A percentile compares a stretch with the other conserved stretches of the same genome.
phyloP scores from a whole-genome alignment of 2,113 vertebrate genomes.

The Cryptomyrus ogoouensis region DNA sequence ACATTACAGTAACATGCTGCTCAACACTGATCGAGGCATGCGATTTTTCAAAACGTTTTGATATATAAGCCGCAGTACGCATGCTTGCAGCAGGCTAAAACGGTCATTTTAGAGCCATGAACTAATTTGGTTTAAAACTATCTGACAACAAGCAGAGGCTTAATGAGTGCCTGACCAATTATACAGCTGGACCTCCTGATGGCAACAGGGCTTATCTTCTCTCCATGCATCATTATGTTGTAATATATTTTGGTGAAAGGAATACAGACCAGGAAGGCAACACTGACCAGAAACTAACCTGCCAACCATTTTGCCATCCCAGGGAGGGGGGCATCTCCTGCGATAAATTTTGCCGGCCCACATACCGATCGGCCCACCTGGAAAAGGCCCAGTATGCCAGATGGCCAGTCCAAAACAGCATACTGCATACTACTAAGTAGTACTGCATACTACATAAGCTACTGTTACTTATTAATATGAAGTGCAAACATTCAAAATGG shows the following conservation, averaged over 20 bases:
- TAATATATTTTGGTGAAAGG: neutral
- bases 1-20: constrained; percentile 15
- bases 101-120: constrained; percentile 16
- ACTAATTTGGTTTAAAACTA: constrained; percentile 39
- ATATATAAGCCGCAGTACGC: constrained; percentile 30
- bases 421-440: neutral
- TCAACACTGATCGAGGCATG: constrained; percentile 11
- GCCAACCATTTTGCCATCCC: neutral
- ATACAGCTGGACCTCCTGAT: constrained; percentile 32
- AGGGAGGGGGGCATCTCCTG: neutral
- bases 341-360: neutral
- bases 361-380: neutral
- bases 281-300: neutral
- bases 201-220: constrained; percentile 31
- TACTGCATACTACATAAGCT: too few species aligned
- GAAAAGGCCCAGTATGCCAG: neutral
- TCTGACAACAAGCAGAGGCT: neutral
- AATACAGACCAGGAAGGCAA: neutral
- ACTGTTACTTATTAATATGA: neutral
- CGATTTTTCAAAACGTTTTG: constrained; percentile 30
- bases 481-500: neutral
- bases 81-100: constrained; percentile 12
- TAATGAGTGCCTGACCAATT: constrained; percentile 38
- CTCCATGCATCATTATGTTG: neutral
- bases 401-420: neutral